Base-by-base conservation (phyloP, 2,113 vertebrate genomes). In the Saguinus imperator region DNA sequence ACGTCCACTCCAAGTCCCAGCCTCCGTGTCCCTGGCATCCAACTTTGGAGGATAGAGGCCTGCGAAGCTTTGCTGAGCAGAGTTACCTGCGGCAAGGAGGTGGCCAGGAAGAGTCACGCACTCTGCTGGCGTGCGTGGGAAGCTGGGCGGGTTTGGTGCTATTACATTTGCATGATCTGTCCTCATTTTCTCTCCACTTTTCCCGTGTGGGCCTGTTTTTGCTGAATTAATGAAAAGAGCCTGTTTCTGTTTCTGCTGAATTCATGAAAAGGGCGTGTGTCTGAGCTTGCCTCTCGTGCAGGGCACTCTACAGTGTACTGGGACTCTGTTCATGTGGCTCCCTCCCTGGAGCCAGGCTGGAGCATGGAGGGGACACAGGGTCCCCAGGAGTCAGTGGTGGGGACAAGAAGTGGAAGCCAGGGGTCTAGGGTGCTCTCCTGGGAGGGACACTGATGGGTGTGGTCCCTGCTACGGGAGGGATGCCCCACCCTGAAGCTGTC, bases 101-200 rank as follows among this genome's bases (percentile, higher is more conserved):
- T 5, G 0, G 1, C 27, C 27, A 40, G 66, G 0, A 8, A 0
- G 8, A 43, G 72, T 1, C 11, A 1, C 1, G 1, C 1, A 4
- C 61, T 70, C 64, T 20, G 89, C 20, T 1, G 0, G 2, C 3
- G 1, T 5, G 1, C n/a, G 20, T 1, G 0, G 16, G 25, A 17
- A 35, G 52, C 0, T 0, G 2, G 13, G 29, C 75, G 0, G 0
- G 8, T 17, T 6, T 0, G 0, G 35, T 6, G 17, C 37, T 32
- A 2, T 32, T 57, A 8, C 5, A 20, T 45, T 16, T 3, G 25
- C 6, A 4, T 12, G 0, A 6, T 80, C 70, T 40, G 48, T 7
- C 45, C 27, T 79, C 57, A 9, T 16, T 61, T 55, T n/a, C 64
- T 18, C 91, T 32, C 3, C 1, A 7, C 72, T 27, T 8, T 35